Percentiles rank a stretch among this genome's conserved stretches.
Conservation (phyloP, 2,888 invertebrate species). For the Calliphora vomitoria region DNA sequence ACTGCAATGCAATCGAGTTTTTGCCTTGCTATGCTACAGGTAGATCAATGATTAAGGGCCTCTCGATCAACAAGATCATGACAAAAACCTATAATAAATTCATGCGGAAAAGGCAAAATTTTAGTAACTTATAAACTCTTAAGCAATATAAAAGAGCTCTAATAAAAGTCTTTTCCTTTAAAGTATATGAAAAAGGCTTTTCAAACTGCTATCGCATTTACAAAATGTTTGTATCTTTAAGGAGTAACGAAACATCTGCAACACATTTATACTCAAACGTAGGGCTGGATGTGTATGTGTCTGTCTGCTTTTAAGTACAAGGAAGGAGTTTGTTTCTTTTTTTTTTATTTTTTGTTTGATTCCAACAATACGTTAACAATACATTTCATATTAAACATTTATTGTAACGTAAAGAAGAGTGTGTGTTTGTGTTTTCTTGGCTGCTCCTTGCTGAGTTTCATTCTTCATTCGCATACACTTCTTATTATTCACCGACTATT, state of each 20-base stretch:
- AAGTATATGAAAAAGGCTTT: not conserved
- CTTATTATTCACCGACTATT: conserved; percentile 55
- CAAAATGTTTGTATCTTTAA: conserved; percentile 56
- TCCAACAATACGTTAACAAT: conserved; percentile 68
- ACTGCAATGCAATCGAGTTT: no score
- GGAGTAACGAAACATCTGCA: conserved; percentile 72
- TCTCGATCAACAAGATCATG: no score
- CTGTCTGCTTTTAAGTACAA: conserved; percentile 30
- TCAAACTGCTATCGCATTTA: conserved; percentile 7
- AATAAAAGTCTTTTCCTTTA: no score
- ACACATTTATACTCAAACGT: conserved; percentile 52
- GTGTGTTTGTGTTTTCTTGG: conserved; percentile 18
- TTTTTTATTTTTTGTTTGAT: not conserved
- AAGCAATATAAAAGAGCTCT: no score
- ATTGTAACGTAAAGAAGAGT: conserved; percentile 4
- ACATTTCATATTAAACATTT: conserved; percentile 66
- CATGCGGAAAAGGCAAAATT: no score
- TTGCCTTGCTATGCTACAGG: no score
- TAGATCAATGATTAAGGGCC: no score
- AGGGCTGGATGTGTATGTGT: not conserved
- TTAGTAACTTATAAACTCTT: no score
- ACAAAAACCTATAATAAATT: no score
- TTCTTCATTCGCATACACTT: conserved; percentile 50
- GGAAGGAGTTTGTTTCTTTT: conserved; percentile 48
- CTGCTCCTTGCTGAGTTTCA: conserved; percentile 52